These are phyloP conservation scores for Molothrus aeneus DNA, from an alignment of 2,797 vertebrate genomes.

Conservation along the genomic window DNA sequence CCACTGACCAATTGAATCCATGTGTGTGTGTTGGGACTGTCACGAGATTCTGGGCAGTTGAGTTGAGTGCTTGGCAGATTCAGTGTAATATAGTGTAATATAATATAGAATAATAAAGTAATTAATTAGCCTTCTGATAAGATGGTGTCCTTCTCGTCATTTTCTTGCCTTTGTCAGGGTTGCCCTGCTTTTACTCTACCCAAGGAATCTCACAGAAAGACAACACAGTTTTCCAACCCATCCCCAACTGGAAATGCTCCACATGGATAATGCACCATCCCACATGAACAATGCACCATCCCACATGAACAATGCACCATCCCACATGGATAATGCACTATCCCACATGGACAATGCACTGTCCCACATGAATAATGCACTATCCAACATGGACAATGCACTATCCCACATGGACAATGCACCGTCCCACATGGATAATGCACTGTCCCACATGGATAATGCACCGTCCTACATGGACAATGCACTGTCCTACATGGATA, in stretches of 20 bases:
- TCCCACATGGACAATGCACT: background rate
- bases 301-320: background rate
- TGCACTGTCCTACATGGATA: fast-evolving
- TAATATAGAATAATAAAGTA: background rate
- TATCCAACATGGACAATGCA: background rate
- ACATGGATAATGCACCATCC: fast-evolving
- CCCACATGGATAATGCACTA: fast-evolving
- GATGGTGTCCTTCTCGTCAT: background rate
- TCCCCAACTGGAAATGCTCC: background rate
- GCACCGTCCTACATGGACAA: background rate
- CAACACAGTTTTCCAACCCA: background rate
- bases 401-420: no score
- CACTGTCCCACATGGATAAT: background rate
- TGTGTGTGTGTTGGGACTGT: background rate
- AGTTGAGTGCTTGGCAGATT: background rate
- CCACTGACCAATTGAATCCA: background rate
- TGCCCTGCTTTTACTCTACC: background rate
- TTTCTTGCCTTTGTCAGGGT: background rate
- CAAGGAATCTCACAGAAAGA: background rate
- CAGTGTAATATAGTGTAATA: background rate
- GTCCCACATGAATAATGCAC: fast-evolving
- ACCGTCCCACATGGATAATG: no score
- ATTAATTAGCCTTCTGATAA: background rate
- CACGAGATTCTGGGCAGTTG: no score
- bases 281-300: fast-evolving